A percentile compares a stretch with the other conserved stretches of the same genome.
phyloP scores from a whole-genome alignment of 2,113 vertebrate genomes.

The Delphinapterus leucas region DNA sequence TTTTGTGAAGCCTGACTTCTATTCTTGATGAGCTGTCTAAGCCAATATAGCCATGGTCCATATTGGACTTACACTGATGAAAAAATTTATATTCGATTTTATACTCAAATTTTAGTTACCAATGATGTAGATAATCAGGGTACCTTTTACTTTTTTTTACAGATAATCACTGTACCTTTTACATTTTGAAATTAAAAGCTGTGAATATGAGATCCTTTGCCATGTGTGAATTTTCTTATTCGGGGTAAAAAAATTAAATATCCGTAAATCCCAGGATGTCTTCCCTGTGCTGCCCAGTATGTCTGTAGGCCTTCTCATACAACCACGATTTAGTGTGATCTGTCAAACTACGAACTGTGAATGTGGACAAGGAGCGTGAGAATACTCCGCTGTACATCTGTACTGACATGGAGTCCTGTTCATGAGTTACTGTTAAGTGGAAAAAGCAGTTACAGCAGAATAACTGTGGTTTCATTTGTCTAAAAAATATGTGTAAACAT shows the following conservation, averaged over 20 bases:
- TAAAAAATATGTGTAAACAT: background rate
- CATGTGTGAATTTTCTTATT: background rate
- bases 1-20: constrained; percentile 11
- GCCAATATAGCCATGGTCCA: background rate
- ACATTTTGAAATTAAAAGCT: constrained; percentile 30
- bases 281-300: background rate
- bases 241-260: background rate
- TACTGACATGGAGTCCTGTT: background rate
- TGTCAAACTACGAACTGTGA: background rate
- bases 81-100: background rate
- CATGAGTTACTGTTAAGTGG: background rate
- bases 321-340: background rate
- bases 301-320: background rate
- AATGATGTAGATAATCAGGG: background rate
- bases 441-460: background rate
- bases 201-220: background rate
- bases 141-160: background rate
- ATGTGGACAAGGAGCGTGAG: background rate
- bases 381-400: background rate
- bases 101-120: constrained; percentile 35
- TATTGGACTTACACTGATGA: background rate
- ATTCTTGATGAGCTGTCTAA: background rate
- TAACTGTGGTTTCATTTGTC: background rate
- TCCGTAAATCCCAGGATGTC: background rate
- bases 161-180: background rate